Base-by-base conservation (phyloP, 2,113 vertebrate genomes). In the Mungos mungo region DNA sequence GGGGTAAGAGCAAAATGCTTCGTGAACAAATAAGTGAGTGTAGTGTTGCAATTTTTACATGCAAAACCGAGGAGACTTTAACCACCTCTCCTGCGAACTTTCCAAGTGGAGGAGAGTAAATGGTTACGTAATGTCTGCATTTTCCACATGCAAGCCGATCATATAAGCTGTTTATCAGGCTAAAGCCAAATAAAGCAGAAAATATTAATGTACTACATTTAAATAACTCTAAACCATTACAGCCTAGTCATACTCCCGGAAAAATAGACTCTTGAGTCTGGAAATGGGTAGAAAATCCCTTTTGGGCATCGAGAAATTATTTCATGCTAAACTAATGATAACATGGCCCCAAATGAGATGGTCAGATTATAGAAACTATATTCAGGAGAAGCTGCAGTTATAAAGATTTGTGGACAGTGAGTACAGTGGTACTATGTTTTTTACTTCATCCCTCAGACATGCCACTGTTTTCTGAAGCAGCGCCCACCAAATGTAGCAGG, bases 1-100 rank as follows among this genome's bases (percentile, higher is more conserved):
- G 98, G 96, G 98, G 98, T 98, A 98, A 98, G 98, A 98, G 63
- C 65, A 74, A 74, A 89, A 74, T 87, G 31, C 71, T 81, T 25
- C 16, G 72, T 69, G 31, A 92, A 31, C 66, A 38, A 88, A n/a
- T 81, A 91, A 72, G 47, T 93, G 38, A 68, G 16, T 79, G 11
- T 1, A 41, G 33, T 76, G 38, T 82, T 90, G 8, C 3, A 14
- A 21, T 85, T 79, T 88, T 69, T 87, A 50, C 94, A 47, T 21
- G 35, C n/a, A n/a, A 10, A 82, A 72, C 45, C 14, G 10, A 88
- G 14, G 21, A 95, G 14, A 74, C 8, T 68, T 33, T 60, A 60
- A 47, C 16, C 11, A 41, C 33, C 3, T 94, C 72, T 72, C 31
- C 9, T 45, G 14, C 57, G 41, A 96, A 38, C 23, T 66, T 38